Evolutionary conservation across 1,140 invertebrate genomes (phyloP).

Genomic region (Diuraphis noxia): DNA sequence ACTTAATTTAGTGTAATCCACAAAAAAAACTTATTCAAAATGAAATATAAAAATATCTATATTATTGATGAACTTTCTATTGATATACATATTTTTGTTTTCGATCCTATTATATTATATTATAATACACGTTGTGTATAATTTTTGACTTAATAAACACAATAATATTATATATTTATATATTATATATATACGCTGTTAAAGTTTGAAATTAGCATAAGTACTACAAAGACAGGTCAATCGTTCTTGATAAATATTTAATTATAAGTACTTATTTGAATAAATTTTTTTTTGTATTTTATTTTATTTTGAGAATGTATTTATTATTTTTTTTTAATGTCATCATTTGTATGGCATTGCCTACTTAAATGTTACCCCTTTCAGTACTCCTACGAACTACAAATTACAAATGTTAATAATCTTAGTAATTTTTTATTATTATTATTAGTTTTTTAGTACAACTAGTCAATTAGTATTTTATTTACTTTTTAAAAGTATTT

Average conservation of each 20-base stretch:
- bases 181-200: background rate
- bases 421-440: background rate
- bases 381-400: no score
- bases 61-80: background rate
- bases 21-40: background rate
- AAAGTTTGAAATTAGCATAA: background rate
- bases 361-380: no score
- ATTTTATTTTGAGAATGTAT: no score
- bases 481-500: background rate
- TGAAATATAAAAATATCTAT: background rate
- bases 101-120: background rate
- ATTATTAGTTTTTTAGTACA: background rate
- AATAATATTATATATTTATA: background rate
- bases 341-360: no score
- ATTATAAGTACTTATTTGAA: no score
- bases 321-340: no score
- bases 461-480: background rate
- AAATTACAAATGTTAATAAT: no score
- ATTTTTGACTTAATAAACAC: background rate
- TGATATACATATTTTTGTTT: background rate
- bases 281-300: no score
- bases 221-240: no score
- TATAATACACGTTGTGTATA: background rate
- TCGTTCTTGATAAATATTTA: no score
- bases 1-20: background rate